phyloP scores from a whole-genome alignment of 2,888 invertebrate species.

The Eristalis arbustorum region DNA sequence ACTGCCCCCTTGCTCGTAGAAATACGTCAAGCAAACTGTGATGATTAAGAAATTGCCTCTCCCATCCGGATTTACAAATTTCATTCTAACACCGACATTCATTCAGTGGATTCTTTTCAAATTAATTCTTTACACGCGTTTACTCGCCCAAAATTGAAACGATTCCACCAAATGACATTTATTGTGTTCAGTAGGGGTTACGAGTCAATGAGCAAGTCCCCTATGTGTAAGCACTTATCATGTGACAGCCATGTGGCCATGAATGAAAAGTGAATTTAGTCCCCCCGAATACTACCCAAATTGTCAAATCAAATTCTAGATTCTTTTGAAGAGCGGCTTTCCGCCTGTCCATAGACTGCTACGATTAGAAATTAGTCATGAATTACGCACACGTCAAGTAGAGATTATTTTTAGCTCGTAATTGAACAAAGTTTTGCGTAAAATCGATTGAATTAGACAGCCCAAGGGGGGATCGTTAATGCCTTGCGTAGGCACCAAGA shows the following conservation, averaged over 20 bases:
- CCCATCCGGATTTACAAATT: constrained; percentile 41
- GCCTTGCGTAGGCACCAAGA: neutral
- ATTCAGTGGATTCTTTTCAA: constrained; percentile 34
- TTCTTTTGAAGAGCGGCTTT: neutral
- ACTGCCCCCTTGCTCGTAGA: neutral
- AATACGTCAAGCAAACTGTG: constrained; percentile 1
- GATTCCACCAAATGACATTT: neutral
- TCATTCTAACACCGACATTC: neutral
- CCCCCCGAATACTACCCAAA: neutral
- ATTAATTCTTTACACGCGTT: constrained; percentile 44
- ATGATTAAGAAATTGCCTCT: constrained; percentile 53
- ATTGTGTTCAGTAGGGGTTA: neutral
- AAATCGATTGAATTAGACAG: neutral
- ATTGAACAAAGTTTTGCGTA: neutral
- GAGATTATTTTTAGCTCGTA: neutral
- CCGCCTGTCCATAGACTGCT: neutral
- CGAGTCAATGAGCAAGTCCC: neutral
- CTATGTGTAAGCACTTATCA: neutral
- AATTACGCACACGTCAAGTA: neutral
- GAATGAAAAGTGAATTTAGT: neutral
- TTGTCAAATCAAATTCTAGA: neutral
- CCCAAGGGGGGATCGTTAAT: no score
- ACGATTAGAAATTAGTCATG: neutral
- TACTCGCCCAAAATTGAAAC: constrained; percentile 1
- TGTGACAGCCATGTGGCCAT: neutral